Conservation (phyloP, 1,140 invertebrate species). For the Nephotettix cincticeps region DNA sequence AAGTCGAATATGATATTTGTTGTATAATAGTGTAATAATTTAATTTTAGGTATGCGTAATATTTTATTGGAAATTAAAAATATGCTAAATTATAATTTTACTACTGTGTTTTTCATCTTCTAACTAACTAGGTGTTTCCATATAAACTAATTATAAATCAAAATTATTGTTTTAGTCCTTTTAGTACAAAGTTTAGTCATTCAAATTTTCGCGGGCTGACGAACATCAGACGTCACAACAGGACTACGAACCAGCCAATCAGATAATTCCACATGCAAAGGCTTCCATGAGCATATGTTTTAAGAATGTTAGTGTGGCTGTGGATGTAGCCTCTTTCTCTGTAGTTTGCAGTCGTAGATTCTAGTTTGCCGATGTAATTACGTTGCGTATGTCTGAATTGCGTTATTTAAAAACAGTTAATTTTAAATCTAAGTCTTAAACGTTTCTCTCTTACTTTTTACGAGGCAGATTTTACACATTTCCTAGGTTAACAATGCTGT, state of each 20-base stretch:
- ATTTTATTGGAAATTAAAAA: too few species aligned
- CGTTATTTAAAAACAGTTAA: not conserved
- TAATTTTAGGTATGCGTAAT: too few species aligned
- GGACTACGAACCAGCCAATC: not conserved
- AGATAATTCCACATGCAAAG: conserved; percentile 23
- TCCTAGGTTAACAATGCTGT: conserved; percentile 6
- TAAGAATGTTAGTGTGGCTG: conserved; percentile 13
- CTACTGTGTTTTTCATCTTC: too few species aligned
- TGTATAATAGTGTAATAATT: too few species aligned
- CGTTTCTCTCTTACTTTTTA: not conserved
- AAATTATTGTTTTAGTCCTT: too few species aligned
- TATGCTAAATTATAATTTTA: too few species aligned
- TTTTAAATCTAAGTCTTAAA: not conserved
- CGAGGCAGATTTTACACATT: not conserved
- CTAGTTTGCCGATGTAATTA: not conserved
- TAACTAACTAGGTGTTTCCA: too few species aligned
- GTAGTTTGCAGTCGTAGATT: conserved; percentile 10
- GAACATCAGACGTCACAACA: not conserved
- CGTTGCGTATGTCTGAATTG: not conserved
- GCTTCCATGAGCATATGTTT: not conserved
- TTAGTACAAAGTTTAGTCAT: too few species aligned
- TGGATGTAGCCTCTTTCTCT: not conserved
- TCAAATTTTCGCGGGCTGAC: not conserved
- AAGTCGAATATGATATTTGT: too few species aligned
- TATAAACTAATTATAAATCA: too few species aligned